phyloP scores from a whole-genome alignment of 2,113 vertebrate genomes.

The Platycercus adscitus region DNA sequence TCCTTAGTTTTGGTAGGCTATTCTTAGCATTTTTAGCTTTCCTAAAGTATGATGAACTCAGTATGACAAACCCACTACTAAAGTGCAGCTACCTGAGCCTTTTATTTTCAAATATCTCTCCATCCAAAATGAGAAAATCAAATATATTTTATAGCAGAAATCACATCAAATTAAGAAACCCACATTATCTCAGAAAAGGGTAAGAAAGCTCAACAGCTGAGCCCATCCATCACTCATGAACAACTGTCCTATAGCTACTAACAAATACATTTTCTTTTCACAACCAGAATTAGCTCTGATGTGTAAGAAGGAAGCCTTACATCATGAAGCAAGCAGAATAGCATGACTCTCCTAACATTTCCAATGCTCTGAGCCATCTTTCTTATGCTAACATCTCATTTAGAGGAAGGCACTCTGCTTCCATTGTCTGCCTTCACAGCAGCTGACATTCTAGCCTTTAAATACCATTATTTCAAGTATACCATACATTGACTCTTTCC shows the following conservation, averaged over 20 bases:
- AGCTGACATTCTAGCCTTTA: neutral
- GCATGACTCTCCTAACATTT: neutral
- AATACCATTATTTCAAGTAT: neutral
- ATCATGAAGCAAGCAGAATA: rapidly evolving
- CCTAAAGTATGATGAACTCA: neutral
- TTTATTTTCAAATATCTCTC: neutral
- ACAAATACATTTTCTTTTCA: neutral
- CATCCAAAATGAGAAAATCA: neutral
- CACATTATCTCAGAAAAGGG: neutral
- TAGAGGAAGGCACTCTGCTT: neutral
- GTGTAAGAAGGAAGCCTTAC: neutral
- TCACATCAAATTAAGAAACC: neutral
- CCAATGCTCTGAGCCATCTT: neutral
- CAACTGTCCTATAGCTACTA: neutral
- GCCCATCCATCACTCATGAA: neutral
- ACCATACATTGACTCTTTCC: neutral
- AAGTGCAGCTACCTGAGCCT: neutral
- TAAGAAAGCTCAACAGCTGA: neutral
- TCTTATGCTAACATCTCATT: neutral
- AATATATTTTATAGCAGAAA: neutral
- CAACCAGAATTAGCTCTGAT: neutral
- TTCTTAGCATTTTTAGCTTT: neutral
- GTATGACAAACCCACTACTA: neutral
- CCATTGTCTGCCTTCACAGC: neutral
- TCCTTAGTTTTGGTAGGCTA: neutral